phyloP scores from a whole-genome alignment of 2,113 vertebrate genomes.

The Chaenocephalus aceratus region DNA sequence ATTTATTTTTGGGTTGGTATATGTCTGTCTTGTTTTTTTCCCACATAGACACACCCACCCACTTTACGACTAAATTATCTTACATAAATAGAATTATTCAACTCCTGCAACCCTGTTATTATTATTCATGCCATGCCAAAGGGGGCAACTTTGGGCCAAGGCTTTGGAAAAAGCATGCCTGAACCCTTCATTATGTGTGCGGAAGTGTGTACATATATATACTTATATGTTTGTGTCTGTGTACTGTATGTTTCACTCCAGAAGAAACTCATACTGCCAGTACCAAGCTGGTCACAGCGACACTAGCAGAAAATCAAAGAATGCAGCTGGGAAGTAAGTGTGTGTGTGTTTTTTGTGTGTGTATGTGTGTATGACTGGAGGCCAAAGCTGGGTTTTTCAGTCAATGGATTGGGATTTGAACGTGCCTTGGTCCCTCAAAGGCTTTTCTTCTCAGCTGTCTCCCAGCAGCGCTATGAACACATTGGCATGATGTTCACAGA shows the following conservation, averaged over 20 bases:
- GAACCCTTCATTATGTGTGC: conserved; percentile 60
- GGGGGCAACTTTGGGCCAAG: conserved; percentile 70
- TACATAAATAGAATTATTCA: conserved; percentile 79
- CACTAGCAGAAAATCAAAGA: conserved; percentile 58
- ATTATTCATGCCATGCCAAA: conserved; percentile 78
- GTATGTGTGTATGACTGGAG: conserved; percentile 47
- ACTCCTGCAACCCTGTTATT: conserved; percentile 78
- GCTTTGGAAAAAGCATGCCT: conserved; percentile 65
- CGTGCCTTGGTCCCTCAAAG: conserved; percentile 23
- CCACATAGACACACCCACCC: conserved; percentile 24
- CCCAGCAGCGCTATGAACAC: conserved; percentile 30
- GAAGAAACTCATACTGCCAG: conserved; percentile 48
- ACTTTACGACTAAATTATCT: conserved; percentile 70
- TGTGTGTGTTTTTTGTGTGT: neutral
- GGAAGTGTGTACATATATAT: neutral
- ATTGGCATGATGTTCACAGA: conserved; percentile 40
- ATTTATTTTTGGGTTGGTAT: conserved; percentile 27
- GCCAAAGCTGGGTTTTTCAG: conserved; percentile 40
- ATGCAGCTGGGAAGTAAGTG: conserved; percentile 39
- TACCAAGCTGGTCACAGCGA: conserved; percentile 52
- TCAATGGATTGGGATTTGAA: conserved; percentile 62
- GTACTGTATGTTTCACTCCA: conserved; percentile 22
- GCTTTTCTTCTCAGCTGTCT: conserved; percentile 44
- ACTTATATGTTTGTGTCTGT: too few species aligned
- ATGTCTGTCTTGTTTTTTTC: conserved; percentile 26